A percentile compares a stretch with the other conserved stretches of the same genome.
These are phyloP conservation scores for Meiosimyza platycephala DNA, from an alignment of 2,888 invertebrate species.

Conservation along the genomic window DNA sequence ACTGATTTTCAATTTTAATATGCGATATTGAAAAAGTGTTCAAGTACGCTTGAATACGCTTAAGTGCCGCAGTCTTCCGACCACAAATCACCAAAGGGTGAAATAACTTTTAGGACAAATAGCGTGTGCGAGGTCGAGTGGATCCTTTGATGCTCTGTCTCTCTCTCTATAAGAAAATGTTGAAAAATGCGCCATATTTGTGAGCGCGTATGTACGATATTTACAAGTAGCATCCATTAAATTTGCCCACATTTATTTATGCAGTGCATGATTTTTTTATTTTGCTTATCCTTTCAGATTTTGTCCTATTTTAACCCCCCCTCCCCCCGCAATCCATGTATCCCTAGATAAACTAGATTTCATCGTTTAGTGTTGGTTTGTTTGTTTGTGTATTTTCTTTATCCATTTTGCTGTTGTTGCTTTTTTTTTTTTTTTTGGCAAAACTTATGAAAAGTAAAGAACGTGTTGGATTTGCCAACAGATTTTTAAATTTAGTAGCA, in stretches of 20 bases:
- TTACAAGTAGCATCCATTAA: too few relatives aligned
- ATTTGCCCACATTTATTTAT: slow-evolving; percentile 30
- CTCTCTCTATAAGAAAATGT: too few relatives aligned
- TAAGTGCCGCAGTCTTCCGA: too few relatives aligned
- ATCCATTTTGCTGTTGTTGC: slow-evolving; percentile 32
- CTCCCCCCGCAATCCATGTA: not conserved
- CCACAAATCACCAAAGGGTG: too few relatives aligned
- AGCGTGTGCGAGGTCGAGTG: too few relatives aligned
- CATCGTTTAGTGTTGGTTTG: not conserved
- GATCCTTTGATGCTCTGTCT: too few relatives aligned
- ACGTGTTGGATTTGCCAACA: slow-evolving; percentile 25
- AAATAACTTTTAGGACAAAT: too few relatives aligned
- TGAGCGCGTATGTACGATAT: too few relatives aligned
- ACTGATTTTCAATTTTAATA: too few relatives aligned
- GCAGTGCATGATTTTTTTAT: slow-evolving; percentile 37
- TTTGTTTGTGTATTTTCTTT: slow-evolving; percentile 10
- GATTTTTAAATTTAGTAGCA: slow-evolving; percentile 28
- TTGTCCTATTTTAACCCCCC: not conserved
- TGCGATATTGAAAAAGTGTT: too few relatives aligned
- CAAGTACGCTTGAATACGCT: too few relatives aligned
- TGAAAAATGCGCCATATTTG: too few relatives aligned
- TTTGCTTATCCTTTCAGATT: slow-evolving; percentile 21
- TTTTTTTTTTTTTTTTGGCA: slow-evolving; percentile 21
- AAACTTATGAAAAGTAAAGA: slow-evolving; percentile 19
- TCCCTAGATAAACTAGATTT: not conserved